Percentiles rank a stretch among this genome's conserved stretches.
Evolutionary conservation across 2,113 vertebrate species (phyloP).

Genomic region (Marmota flaviventris): DNA sequence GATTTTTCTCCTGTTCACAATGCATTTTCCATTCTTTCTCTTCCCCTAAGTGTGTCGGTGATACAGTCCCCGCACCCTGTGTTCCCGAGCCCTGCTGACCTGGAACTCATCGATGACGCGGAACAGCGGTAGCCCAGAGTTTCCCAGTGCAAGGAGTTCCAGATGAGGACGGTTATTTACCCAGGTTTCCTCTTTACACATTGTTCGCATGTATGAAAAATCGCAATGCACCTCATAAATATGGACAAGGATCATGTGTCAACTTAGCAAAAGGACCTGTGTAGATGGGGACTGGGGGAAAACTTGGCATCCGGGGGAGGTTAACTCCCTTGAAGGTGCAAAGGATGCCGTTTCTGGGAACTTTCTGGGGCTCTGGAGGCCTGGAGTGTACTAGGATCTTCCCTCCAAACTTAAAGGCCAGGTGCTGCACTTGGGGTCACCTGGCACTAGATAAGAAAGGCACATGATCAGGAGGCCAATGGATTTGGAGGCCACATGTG

Average conservation of each 20-base stretch:
- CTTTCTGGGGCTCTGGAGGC: neutral
- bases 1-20: neutral
- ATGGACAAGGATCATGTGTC: fast-evolving
- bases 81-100: neutral
- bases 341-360: neutral
- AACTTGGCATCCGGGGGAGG: neutral
- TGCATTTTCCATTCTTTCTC: neutral
- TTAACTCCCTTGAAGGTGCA: no score
- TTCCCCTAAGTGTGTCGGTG: neutral
- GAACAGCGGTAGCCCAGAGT: fast-evolving
- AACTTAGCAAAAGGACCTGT: no score
- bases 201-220: fast-evolving
- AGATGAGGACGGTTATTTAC: neutral
- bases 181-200: no score
- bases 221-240: no score
- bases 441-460: neutral
- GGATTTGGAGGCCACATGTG: neutral
- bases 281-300: neutral
- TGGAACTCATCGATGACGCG: neutral
- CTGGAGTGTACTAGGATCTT: neutral
- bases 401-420: neutral
- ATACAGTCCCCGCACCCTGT: fast-evolving
- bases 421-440: neutral
- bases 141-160: neutral
- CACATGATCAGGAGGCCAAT: neutral